Percentiles rank a stretch among this genome's conserved stretches.
Evolutionary conservation across 2,888 invertebrate species (phyloP).

Genomic region (Eueremaeus valkanovi): DNA sequence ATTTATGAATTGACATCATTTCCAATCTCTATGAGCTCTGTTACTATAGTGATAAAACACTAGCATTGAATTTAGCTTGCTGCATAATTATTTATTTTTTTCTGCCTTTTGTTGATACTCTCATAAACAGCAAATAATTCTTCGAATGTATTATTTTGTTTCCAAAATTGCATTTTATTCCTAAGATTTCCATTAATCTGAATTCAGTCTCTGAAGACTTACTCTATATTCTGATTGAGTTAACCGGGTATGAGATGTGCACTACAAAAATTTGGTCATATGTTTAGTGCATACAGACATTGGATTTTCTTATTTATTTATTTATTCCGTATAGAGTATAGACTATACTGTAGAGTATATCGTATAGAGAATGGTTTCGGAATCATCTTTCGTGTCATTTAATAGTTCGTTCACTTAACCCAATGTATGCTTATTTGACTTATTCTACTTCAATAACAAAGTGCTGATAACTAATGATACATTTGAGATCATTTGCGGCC

Average conservation of each 20-base stretch:
- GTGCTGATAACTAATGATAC: conserved; percentile 23
- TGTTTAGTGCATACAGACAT: too few relatives aligned
- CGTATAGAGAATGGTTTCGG: conserved; percentile 13
- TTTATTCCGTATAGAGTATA: background rate
- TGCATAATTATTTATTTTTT: too few relatives aligned
- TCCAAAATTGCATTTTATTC: too few relatives aligned
- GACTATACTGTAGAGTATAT: too few relatives aligned
- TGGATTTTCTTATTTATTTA: background rate
- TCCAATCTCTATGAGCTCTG: too few relatives aligned
- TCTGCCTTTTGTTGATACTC: too few relatives aligned
- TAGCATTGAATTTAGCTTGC: too few relatives aligned
- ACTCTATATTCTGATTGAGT: background rate
- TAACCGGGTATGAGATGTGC: background rate
- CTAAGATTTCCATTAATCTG: too few relatives aligned
- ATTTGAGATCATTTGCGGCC: conserved; percentile 31
- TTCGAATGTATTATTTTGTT: too few relatives aligned
- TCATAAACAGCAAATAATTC: too few relatives aligned
- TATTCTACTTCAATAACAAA: conserved; percentile 3
- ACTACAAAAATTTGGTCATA: background rate
- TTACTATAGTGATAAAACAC: too few relatives aligned
- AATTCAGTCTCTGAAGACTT: background rate
- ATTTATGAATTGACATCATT: too few relatives aligned
- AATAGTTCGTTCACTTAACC: background rate
- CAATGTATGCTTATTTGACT: conserved; percentile 25
- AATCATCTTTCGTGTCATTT: conserved; percentile 24